Evolutionary conservation across 2,113 vertebrate genomes (phyloP).

Genomic region (Oenanthe oenanthe): DNA sequence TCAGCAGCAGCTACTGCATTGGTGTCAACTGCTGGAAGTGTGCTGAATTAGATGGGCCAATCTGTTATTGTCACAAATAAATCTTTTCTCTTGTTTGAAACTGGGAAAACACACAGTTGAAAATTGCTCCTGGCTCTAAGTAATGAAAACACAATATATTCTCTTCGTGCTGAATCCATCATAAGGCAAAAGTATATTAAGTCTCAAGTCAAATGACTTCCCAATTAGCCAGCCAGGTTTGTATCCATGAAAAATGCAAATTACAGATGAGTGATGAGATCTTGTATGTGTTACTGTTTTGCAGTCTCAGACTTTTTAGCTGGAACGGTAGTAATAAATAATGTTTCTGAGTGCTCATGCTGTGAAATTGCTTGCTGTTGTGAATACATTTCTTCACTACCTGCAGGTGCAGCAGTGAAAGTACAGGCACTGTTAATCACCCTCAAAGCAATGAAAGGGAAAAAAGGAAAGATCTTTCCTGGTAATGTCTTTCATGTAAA

Average conservation of each 20-base stretch:
- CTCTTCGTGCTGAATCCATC: constrained; percentile 7
- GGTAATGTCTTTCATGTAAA: not conserved
- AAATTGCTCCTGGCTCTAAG: constrained; percentile 21
- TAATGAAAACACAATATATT: constrained; percentile 18
- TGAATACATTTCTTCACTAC: constrained; percentile 22
- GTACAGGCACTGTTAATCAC: constrained; percentile 8
- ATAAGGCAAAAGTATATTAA: constrained; percentile 45
- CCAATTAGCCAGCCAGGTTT: constrained; percentile 23
- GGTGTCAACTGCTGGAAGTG: not conserved
- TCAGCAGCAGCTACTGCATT: not conserved
- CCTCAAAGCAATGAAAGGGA: not conserved
- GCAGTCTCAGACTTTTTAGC: constrained; percentile 41
- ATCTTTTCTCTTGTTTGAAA: constrained; percentile 35
- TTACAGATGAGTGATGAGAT: constrained; percentile 28
- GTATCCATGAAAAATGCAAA: constrained; percentile 38
- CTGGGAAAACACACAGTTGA: not conserved
- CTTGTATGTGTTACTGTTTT: constrained; percentile 4
- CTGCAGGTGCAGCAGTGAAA: constrained; percentile 12
- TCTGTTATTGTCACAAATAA: not conserved
- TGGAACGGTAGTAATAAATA: not conserved
- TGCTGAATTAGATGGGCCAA: not conserved
- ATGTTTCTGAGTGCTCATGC: not conserved
- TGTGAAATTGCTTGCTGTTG: constrained; percentile 44
- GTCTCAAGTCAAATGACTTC: constrained; percentile 20
- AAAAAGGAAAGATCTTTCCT: not conserved